Evolutionary conservation across 2,113 vertebrate species (phyloP).

Genomic region (Gadus chalcogrammus): DNA sequence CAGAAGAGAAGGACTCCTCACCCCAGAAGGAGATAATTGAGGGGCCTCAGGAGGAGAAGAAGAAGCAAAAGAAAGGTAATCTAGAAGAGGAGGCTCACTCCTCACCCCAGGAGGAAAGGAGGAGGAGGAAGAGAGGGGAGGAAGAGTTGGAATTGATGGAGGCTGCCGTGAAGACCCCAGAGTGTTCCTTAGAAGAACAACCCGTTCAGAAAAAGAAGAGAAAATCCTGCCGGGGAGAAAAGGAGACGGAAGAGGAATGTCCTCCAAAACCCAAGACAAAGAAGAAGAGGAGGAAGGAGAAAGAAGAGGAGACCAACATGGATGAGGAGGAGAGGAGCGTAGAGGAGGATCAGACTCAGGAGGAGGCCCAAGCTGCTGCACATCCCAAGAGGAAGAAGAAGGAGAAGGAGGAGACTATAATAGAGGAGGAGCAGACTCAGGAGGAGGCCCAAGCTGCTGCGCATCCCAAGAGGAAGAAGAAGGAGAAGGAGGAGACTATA

Average conservation of each 20-base stretch:
- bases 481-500: slow-evolving; percentile 30
- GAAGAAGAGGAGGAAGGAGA: neutral
- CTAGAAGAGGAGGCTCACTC: neutral
- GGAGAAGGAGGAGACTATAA: slow-evolving; percentile 27
- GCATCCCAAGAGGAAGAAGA: slow-evolving; percentile 30
- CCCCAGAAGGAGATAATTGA: slow-evolving; percentile 48
- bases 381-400: slow-evolving; percentile 40
- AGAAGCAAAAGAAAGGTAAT: slow-evolving; percentile 3
- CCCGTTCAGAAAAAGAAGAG: slow-evolving; percentile 20
- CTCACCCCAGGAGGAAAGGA: neutral
- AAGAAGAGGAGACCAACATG: too few relatives aligned
- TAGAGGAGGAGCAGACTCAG: neutral
- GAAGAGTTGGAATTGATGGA: too few relatives aligned
- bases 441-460: neutral
- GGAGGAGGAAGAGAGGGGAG: neutral
- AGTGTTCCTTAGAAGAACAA: too few relatives aligned
- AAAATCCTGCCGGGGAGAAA: neutral
- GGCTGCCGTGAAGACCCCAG: too few relatives aligned
- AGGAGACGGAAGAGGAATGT: neutral
- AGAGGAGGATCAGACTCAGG: too few relatives aligned
- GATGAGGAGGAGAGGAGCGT: too few relatives aligned
- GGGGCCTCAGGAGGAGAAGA: slow-evolving; percentile 5
- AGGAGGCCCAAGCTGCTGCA: neutral
- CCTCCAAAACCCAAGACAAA: neutral
- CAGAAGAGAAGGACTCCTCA: slow-evolving; percentile 19